Percentiles rank a stretch among this genome's conserved stretches.
Conservation (phyloP, 2,888 invertebrate genomes). For the Xanthia icteritia region DNA sequence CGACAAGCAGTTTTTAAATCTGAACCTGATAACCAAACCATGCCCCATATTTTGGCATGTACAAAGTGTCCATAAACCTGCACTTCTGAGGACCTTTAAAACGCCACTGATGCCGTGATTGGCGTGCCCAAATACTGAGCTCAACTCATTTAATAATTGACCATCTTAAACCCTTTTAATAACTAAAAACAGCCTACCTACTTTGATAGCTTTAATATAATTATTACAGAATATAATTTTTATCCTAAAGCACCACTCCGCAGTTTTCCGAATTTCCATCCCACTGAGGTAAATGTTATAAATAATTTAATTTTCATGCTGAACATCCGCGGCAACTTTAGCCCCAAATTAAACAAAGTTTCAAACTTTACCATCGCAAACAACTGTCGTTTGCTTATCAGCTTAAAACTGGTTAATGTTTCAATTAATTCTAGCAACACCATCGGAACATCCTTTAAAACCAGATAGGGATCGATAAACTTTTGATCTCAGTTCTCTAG, state of each 20-base stretch:
- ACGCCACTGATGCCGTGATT: too few species aligned
- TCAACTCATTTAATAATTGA: too few species aligned
- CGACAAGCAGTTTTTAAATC: neutral
- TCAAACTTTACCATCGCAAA: conserved; percentile 35
- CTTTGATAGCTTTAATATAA: neutral
- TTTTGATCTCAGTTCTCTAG: conserved; percentile 3
- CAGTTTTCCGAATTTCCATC: conserved; percentile 2
- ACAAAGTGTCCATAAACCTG: too few species aligned
- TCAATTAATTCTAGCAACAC: conserved; percentile 30
- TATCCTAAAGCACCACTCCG: neutral
- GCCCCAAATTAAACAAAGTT: conserved; percentile 30
- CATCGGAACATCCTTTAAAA: conserved; percentile 13
- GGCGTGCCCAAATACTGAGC: too few species aligned
- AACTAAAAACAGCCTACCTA: neutral
- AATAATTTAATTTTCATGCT: conserved; percentile 23
- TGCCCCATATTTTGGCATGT: too few species aligned
- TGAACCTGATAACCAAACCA: too few species aligned
- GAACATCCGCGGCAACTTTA: conserved; percentile 5
- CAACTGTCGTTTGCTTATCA: conserved; percentile 44
- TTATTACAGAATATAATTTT: neutral
- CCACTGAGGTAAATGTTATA: conserved; percentile 11
- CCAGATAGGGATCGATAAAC: conserved; percentile 31
- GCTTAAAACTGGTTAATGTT: conserved; percentile 36
- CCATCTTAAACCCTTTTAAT: too few species aligned
- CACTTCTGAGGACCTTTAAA: too few species aligned